Conservation (phyloP, 2,113 vertebrate genomes). For the Vulpes lagopus region DNA sequence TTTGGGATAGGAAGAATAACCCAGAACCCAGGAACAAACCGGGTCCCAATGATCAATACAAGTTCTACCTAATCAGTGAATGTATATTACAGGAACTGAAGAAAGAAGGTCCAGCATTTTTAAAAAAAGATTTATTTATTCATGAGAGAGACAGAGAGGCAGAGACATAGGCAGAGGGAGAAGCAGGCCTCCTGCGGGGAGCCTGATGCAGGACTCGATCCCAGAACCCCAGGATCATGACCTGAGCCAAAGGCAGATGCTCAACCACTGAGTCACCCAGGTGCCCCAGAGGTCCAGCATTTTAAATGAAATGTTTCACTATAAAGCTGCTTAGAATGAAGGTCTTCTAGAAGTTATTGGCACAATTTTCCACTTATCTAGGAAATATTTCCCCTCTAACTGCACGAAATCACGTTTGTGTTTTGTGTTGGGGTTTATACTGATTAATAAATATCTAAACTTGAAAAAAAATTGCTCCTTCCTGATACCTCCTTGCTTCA, state of each 20-base stretch:
- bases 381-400: background rate
- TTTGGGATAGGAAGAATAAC: background rate
- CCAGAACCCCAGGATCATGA: no score
- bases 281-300: no score
- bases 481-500: background rate
- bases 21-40: background rate
- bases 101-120: background rate
- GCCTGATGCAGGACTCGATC: no score
- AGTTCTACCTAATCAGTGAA: background rate
- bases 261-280: no score
- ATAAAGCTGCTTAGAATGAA: background rate
- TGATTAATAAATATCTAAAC: background rate
- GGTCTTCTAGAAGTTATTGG: background rate
- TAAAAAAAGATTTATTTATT: no score
- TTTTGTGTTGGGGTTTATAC: background rate
- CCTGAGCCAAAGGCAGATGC: no score
- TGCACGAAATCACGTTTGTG: background rate
- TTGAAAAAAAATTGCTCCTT: background rate
- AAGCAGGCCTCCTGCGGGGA: no score
- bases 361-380: background rate
- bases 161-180: no score
- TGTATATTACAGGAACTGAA: background rate
- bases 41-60: background rate
- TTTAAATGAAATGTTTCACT: background rate
- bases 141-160: no score